These are phyloP conservation scores for Anastatus disparis DNA, from an alignment of 1,140 invertebrate species.

Conservation along the genomic window DNA sequence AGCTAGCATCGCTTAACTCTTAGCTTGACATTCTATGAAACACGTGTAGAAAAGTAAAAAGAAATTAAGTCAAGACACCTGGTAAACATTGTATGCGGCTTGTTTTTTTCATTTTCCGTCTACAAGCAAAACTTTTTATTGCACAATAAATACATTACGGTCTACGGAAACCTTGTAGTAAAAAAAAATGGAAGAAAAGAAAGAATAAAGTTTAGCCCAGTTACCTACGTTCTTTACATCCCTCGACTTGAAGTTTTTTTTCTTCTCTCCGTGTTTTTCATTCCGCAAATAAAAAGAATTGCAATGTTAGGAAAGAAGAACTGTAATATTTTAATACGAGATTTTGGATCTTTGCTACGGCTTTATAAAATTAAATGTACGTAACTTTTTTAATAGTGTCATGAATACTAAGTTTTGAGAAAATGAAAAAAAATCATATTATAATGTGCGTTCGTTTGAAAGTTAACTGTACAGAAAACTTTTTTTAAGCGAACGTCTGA, in stretches of 20 bases:
- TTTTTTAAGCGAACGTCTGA: no score
- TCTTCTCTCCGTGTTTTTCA: not conserved
- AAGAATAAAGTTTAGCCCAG: constrained; percentile 56
- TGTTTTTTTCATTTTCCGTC: constrained; percentile 2
- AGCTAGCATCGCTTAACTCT: not conserved
- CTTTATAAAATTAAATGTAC: not conserved
- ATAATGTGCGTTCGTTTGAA: no score
- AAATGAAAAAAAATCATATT: no score
- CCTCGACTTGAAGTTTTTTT: not conserved
- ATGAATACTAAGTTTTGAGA: no score
- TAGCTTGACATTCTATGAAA: not conserved
- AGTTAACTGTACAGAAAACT: no score
- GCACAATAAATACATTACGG: constrained; percentile 57
- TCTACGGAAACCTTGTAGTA: constrained; percentile 47
- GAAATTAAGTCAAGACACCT: not conserved
- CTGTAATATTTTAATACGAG: not conserved
- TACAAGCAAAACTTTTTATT: constrained; percentile 38
- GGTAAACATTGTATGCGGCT: not conserved
- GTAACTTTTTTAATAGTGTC: no score
- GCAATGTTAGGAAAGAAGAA: not conserved
- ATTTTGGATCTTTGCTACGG: not conserved
- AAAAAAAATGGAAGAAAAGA: no score
- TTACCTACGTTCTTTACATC: constrained; percentile 25
- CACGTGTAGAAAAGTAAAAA: not conserved
- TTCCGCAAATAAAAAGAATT: not conserved